Evolutionary conservation across 30 jellyfish, hydroid and myxozoan genomes (phyloP), one percentile per base, ranked within the genome.

Genomic region (Hydractinia symbiolongicarpus): DNA sequence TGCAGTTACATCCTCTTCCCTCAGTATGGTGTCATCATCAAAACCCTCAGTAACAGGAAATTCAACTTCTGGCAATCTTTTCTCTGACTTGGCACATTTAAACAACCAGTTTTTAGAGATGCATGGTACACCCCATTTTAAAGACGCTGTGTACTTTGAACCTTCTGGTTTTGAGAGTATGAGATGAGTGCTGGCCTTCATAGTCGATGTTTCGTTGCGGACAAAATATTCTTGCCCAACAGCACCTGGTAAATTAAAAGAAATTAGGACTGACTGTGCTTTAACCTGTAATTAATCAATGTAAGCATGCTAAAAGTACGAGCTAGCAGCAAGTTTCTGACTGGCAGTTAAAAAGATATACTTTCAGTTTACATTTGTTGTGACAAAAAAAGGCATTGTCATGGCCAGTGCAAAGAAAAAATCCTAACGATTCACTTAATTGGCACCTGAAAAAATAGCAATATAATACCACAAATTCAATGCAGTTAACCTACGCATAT

Each of bases 161-260:
- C 98, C 98, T 19, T 76, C 84, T 8, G 98, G 96, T 17, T 93
- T 90, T 66, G 67, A 84, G 1, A 93, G 88, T 30, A 93, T 79
- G 21, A 93, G 88, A 81, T 93, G 98, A 30, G 98, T 93, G 90
- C 93, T 93, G 40, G 96, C 95, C 53, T 57, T 86, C 66, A 80
- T 52, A 53, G 76, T 88, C 4, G 69, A 77, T 20, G 81, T 66
- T 52, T 87, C 84, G 15, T 84, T 78, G 4, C 98, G 95, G 50
- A 69, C 95, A 55, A 93, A 84, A 54, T 60, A 30, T 5, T 93
- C 98, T 79, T 93, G 98, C 72, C 80, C 87, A 6, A 58, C 40
- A n/a, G 95, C 98, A 40, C 98, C 98, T 93, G 72, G 20, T n/a
- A 72, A 16, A 61, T 5, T 16, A 68, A 10, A 50, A 62, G 51